A percentile compares a stretch with the other conserved stretches of the same genome.
Evolutionary conservation across 1,140 invertebrate genomes (phyloP).

Genomic region (Lineus longissimus): DNA sequence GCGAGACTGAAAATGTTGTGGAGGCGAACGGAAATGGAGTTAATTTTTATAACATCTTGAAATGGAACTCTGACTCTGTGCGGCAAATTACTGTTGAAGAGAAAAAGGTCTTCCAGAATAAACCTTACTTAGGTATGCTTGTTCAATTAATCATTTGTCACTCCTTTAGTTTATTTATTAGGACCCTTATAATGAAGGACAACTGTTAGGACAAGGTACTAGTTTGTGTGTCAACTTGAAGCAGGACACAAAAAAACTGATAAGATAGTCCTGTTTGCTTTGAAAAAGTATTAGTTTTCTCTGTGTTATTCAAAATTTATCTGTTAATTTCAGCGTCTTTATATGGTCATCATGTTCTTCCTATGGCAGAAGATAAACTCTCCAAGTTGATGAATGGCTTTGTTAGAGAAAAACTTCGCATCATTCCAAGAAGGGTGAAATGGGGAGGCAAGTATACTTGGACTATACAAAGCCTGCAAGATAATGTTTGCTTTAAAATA

Average conservation of each 20-base stretch:
- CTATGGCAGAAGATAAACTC: constrained; percentile 36
- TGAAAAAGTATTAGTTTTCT: too few relatives aligned
- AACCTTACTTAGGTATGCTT: neutral
- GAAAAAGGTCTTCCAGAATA: too few relatives aligned
- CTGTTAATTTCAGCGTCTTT: neutral
- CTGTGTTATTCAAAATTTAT: too few relatives aligned
- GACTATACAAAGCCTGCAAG: too few relatives aligned
- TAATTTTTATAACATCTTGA: constrained; percentile 77
- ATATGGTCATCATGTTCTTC: constrained; percentile 7
- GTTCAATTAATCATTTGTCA: too few relatives aligned
- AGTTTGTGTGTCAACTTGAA: too few relatives aligned
- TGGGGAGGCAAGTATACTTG: constrained; percentile 56
- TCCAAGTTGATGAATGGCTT: constrained; percentile 65
- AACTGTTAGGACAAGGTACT: too few relatives aligned
- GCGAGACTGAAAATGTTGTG: constrained; percentile 61
- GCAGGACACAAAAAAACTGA: too few relatives aligned
- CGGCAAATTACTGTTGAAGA: neutral
- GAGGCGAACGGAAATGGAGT: constrained; percentile 60
- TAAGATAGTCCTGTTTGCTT: too few relatives aligned
- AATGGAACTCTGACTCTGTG: constrained; percentile 9
- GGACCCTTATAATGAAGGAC: too few relatives aligned
- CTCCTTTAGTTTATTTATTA: too few relatives aligned
- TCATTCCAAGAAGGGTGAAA: constrained; percentile 57
- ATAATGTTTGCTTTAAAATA: too few relatives aligned
- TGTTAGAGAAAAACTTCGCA: constrained; percentile 61